These are phyloP conservation scores for Drosophila triauraria DNA, from an alignment of 1,140 invertebrate genomes.

Conservation along the genomic window DNA sequence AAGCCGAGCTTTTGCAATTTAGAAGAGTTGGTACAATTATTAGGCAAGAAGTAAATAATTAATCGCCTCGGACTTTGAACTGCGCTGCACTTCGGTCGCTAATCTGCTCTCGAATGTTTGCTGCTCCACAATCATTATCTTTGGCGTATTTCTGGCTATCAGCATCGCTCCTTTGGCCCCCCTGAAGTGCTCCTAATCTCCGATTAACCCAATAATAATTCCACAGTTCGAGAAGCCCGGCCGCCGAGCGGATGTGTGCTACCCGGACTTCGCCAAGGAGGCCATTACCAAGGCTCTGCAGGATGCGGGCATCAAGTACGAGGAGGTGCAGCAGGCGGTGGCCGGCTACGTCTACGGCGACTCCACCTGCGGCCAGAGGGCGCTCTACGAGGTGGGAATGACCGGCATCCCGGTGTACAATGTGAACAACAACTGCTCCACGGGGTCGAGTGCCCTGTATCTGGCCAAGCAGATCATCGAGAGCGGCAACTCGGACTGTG, in stretches of 20 bases:
- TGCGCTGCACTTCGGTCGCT: constrained; percentile 60
- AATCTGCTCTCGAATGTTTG: constrained; percentile 31
- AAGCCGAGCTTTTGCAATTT: constrained; percentile 27
- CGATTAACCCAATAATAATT: not conserved
- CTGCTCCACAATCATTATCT: constrained; percentile 15
- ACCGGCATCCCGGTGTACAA: constrained; percentile 99
- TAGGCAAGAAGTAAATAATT: constrained; percentile 20
- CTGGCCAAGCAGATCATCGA: constrained; percentile 96
- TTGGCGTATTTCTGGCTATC: constrained; percentile 17
- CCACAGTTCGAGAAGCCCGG: constrained; percentile 92
- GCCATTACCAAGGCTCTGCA: constrained; percentile 94
- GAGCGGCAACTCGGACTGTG: constrained; percentile 94
- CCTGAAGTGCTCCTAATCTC: constrained; percentile 38
- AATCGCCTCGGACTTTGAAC: constrained; percentile 71
- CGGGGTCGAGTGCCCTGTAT: constrained; percentile 96
- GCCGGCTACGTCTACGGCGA: constrained; percentile 99
- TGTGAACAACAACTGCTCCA: constrained; percentile 99
- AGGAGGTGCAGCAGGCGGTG: constrained; percentile 93
- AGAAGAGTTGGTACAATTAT: constrained; percentile 8
- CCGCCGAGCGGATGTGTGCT: constrained; percentile 92
- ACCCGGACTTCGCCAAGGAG: constrained; percentile 97
- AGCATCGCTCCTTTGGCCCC: constrained; percentile 22
- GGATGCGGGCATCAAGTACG: constrained; percentile 94
- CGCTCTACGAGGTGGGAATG: constrained; percentile 97
- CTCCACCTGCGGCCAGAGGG: constrained; percentile 97